These are phyloP conservation scores for Leucophenga montana DNA, from an alignment of 2,888 invertebrate genomes.

Conservation along the genomic window DNA sequence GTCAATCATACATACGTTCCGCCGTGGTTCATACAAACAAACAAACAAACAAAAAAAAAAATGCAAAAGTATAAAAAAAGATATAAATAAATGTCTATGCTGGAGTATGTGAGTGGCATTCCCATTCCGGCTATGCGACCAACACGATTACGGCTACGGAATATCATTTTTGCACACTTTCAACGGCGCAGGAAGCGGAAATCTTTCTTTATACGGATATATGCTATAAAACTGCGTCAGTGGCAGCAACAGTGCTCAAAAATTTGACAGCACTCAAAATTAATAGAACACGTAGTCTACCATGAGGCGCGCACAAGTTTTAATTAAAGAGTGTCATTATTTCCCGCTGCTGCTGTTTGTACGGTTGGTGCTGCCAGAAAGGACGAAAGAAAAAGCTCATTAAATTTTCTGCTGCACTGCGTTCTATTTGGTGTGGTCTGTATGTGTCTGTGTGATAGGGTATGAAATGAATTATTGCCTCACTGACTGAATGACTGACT, in stretches of 20 bases:
- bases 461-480: no score
- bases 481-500: background rate
- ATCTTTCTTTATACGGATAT: no score
- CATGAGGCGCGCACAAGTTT: conserved; percentile 55
- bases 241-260: background rate
- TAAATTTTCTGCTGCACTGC: conserved; percentile 13
- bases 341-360: background rate
- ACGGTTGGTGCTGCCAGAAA: background rate
- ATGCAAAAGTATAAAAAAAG: background rate
- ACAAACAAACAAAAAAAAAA: no score
- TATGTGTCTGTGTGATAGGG: background rate
- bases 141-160: no score
- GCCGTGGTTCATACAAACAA: no score
- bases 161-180: no score
- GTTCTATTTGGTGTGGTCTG: background rate
- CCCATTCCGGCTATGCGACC: no score
- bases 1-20: no score
- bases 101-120: no score
- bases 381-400: conserved; percentile 25
- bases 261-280: conserved; percentile 8
- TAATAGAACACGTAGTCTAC: conserved; percentile 35
- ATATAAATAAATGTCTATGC: no score
- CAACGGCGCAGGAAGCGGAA: background rate
- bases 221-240: no score
- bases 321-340: conserved; percentile 62